A percentile compares a stretch with the other conserved stretches of the same genome.
These are phyloP conservation scores for Drosophila demipolita DNA, from an alignment of 2,888 invertebrate species.

Conservation along the genomic window DNA sequence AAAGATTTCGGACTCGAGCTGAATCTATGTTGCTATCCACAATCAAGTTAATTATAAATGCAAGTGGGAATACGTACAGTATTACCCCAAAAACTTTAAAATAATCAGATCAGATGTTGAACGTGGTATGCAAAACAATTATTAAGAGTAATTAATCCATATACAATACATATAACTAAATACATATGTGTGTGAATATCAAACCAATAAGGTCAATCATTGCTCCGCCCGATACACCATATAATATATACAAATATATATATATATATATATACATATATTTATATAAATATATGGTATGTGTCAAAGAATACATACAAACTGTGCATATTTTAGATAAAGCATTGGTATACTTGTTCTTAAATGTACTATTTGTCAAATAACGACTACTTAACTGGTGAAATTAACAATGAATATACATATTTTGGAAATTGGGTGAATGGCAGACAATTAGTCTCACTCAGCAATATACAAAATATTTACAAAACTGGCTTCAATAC, in stretches of 20 bases:
- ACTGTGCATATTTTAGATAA: slow-evolving; percentile 35
- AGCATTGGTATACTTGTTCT: neutral
- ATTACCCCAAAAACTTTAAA: neutral
- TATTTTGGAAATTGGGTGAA: slow-evolving; percentile 7
- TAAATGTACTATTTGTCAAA: slow-evolving; percentile 13
- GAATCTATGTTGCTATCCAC: slow-evolving; percentile 22
- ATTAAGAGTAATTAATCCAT: neutral
- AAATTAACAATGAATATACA: slow-evolving; percentile 19
- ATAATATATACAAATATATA: neutral
- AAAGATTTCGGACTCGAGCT: slow-evolving; percentile 7
- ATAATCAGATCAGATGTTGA: neutral
- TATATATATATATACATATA: neutral
- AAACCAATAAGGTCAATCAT: slow-evolving; percentile 6
- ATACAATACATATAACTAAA: slow-evolving; percentile 1
- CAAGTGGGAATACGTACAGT: slow-evolving; percentile 11
- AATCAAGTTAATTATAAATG: slow-evolving; percentile 21
- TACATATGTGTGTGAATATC: slow-evolving; percentile 7
- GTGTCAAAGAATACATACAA: slow-evolving; percentile 37
- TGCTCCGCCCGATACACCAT: slow-evolving; percentile 17
- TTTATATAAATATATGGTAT: neutral
- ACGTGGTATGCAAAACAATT: neutral
- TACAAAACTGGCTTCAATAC: neutral
- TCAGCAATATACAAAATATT: neutral
- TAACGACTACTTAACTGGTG: slow-evolving; percentile 15
- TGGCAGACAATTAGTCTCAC: neutral